Conservation (phyloP, 2,113 vertebrate genomes). For the Thymallus thymallus region DNA sequence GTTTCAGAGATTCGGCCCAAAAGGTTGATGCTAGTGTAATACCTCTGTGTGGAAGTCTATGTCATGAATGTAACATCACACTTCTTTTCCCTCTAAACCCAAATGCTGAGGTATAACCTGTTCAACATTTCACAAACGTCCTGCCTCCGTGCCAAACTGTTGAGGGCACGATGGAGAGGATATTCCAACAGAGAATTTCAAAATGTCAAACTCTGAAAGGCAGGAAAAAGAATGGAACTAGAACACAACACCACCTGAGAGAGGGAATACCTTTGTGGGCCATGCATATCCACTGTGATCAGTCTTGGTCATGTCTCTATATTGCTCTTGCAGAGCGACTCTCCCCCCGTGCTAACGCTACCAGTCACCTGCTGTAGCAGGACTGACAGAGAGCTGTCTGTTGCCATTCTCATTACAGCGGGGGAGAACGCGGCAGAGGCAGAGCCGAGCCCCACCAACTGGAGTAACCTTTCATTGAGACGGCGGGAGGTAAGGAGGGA, state of each 20-base stretch:
- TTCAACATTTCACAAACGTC: conserved; percentile 65
- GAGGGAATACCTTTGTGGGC: conserved; percentile 44
- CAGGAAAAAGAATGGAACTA: too few relatives aligned
- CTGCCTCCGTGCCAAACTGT: conserved; percentile 44
- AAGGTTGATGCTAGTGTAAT: conserved; percentile 69
- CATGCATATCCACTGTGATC: conserved; percentile 46
- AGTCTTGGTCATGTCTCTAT: conserved; percentile 53
- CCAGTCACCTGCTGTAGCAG: conserved; percentile 59
- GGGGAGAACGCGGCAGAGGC: conserved; percentile 20
- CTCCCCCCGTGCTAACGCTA: conserved; percentile 53
- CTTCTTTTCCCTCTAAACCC: conserved; percentile 20
- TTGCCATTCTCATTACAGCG: conserved; percentile 66
- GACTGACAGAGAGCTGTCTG: conserved; percentile 60
- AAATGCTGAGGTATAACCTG: conserved; percentile 42
- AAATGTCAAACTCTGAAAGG: conserved; percentile 51
- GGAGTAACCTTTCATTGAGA: conserved; percentile 66
- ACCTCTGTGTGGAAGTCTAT: conserved; percentile 51
- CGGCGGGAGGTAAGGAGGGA: too few relatives aligned
- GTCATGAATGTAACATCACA: conserved; percentile 59
- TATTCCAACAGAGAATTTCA: conserved; percentile 38
- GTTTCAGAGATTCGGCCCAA: too few relatives aligned
- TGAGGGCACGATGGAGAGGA: conserved; percentile 36
- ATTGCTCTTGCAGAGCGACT: conserved; percentile 49
- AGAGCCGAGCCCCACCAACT: conserved; percentile 48
- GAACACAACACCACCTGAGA: conserved; percentile 13